Percentiles rank a stretch among this genome's conserved stretches.
These are phyloP conservation scores for Heliothis virescens DNA, from an alignment of 1,140 invertebrate genomes.

Conservation along the genomic window DNA sequence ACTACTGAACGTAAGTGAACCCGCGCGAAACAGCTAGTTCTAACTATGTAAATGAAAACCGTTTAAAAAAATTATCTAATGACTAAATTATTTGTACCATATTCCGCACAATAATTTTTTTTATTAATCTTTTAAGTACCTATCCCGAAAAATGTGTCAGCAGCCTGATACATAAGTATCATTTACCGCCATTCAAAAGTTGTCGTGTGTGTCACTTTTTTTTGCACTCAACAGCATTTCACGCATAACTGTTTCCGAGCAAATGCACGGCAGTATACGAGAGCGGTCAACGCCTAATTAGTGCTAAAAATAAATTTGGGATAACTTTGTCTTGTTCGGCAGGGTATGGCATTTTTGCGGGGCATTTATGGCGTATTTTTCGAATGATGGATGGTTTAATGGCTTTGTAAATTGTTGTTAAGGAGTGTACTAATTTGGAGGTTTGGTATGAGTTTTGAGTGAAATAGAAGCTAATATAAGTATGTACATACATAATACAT, in stretches of 20 bases:
- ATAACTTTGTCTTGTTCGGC: slow-evolving; percentile 23
- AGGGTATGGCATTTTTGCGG: not conserved
- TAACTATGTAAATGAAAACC: too few species aligned
- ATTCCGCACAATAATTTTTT: too few species aligned
- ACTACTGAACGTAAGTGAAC: too few species aligned
- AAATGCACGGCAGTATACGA: not conserved
- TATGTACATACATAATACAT: too few species aligned
- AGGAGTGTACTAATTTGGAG: not conserved
- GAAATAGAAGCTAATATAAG: too few species aligned
- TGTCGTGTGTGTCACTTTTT: slow-evolving; percentile 42
- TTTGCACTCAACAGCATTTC: slow-evolving; percentile 30
- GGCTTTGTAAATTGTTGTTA: not conserved
- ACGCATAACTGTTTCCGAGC: slow-evolving; percentile 21
- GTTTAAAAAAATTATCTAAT: too few species aligned
- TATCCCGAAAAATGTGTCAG: not conserved
- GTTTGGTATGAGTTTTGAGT: too few species aligned
- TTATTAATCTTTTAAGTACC: too few species aligned
- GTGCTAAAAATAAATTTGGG: slow-evolving; percentile 32
- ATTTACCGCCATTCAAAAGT: slow-evolving; percentile 10
- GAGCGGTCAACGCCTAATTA: slow-evolving; percentile 36
- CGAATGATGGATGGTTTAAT: not conserved
- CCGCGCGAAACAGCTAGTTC: too few species aligned
- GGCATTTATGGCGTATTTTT: too few species aligned
- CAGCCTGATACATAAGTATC: not conserved
- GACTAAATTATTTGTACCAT: too few species aligned